A percentile compares a stretch with the other conserved stretches of the same genome.
Conservation (phyloP, 1,140 invertebrate species). For the Hylyphantes graminicola region DNA sequence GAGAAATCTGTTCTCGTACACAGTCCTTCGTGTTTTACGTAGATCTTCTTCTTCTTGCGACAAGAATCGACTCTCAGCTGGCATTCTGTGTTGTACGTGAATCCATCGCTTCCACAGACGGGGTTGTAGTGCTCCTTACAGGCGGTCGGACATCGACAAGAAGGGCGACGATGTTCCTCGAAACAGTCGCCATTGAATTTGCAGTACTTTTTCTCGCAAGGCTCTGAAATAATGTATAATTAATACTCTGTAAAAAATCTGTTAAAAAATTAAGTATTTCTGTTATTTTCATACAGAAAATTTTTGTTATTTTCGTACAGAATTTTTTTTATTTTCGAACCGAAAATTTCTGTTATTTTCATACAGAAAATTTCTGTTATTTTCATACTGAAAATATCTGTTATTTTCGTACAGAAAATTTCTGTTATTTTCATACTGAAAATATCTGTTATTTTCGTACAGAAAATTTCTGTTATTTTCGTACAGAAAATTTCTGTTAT, state of each 20-base stretch:
- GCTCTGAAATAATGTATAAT: conserved; percentile 53
- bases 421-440: too few relatives aligned
- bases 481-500: too few relatives aligned
- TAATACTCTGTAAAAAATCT: background rate
- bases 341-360: too few relatives aligned
- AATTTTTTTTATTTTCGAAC: too few relatives aligned
- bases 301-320: too few relatives aligned
- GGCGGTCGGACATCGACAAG: conserved; percentile 62
- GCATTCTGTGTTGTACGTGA: conserved; percentile 68
- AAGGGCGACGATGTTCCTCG: conserved; percentile 48
- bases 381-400: too few relatives aligned
- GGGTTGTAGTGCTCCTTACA: conserved; percentile 62
- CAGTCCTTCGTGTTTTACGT: conserved; percentile 51
- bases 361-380: too few relatives aligned
- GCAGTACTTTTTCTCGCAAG: conserved; percentile 63
- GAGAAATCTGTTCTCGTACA: conserved; percentile 33
- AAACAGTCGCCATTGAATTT: conserved; percentile 62
- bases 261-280: background rate
- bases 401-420: too few relatives aligned
- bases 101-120: conserved; percentile 66
- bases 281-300: too few relatives aligned
- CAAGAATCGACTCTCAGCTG: conserved; percentile 64
- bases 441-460: too few relatives aligned
- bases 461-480: too few relatives aligned
- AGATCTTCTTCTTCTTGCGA: conserved; percentile 38